phyloP scores from a whole-genome alignment of 1,140 invertebrate genomes.

The Caenorhabditis briggsae region DNA sequence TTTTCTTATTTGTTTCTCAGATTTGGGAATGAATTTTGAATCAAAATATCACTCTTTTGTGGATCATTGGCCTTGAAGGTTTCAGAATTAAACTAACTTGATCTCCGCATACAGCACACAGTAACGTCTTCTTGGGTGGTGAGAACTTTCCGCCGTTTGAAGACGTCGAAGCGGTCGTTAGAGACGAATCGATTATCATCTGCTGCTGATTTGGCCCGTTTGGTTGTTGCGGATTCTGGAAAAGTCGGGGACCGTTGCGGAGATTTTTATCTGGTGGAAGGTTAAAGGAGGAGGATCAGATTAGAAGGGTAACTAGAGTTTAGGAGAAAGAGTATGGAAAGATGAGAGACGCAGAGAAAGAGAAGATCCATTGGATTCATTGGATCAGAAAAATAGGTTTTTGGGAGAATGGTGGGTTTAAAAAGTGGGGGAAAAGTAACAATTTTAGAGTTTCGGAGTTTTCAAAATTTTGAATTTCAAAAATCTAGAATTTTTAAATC shows the following conservation, averaged over 20 bases:
- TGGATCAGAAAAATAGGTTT: too few species aligned
- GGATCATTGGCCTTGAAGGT: too few species aligned
- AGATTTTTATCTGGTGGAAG: background rate
- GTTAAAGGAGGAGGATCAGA: too few species aligned
- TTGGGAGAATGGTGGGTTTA: too few species aligned
- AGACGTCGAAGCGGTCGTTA: constrained; percentile 36
- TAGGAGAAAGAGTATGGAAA: background rate
- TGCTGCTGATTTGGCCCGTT: background rate
- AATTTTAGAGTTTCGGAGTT: too few species aligned
- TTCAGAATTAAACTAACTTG: too few species aligned
- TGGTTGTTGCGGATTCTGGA: background rate
- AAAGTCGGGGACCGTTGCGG: background rate
- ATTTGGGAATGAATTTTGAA: too few species aligned
- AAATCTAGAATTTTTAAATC: too few species aligned
- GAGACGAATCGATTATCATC: constrained; percentile 37
- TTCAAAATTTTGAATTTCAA: too few species aligned
- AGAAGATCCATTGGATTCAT: background rate
- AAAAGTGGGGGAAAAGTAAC: too few species aligned
- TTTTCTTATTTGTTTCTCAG: too few species aligned
- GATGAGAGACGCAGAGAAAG: background rate
- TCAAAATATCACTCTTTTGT: too few species aligned
- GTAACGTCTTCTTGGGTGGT: constrained; percentile 4
- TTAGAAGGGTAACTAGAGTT: background rate
- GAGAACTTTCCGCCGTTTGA: background rate
- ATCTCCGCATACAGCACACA: constrained; percentile 72